Evolutionary conservation across 2,797 vertebrate species (phyloP).

Genomic region (Coreius guichenoti): DNA sequence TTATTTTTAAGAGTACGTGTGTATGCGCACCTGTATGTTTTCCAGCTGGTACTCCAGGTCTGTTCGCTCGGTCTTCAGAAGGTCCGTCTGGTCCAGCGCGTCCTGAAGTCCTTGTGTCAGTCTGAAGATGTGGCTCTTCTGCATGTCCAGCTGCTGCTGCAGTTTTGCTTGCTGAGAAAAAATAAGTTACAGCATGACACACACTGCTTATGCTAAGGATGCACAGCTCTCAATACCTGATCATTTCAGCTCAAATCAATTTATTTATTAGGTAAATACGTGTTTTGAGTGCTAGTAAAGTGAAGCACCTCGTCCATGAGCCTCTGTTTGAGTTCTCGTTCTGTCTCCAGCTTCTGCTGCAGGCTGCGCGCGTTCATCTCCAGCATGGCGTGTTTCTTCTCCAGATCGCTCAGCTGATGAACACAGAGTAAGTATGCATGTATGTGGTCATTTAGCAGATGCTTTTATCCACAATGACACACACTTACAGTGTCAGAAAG

Average conservation of each 20-base stretch:
- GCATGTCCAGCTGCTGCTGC: constrained; percentile 98
- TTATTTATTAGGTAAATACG: background rate
- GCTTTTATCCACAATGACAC: background rate
- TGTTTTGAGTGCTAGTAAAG: background rate
- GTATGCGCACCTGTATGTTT: constrained; percentile 66
- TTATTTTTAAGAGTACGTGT: background rate
- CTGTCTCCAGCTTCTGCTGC: constrained; percentile 93
- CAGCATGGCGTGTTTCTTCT: constrained; percentile 98
- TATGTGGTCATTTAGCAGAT: background rate
- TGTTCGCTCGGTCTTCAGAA: constrained; percentile 95
- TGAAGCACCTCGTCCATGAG: constrained; percentile 90
- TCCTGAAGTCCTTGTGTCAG: constrained; percentile 97
- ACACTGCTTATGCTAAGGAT: background rate
- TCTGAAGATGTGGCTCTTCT: constrained; percentile 98
- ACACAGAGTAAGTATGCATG: constrained; percentile 2
- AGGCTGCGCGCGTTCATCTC: constrained; percentile 97
- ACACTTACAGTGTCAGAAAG: constrained; percentile 91
- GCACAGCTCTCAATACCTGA: background rate
- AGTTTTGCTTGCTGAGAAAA: constrained; percentile 90
- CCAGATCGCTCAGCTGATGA: constrained; percentile 90
- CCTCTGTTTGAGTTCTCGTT: constrained; percentile 93
- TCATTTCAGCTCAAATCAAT: background rate
- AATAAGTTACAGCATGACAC: background rate
- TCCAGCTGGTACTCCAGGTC: constrained; percentile 85
- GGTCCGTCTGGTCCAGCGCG: constrained; percentile 94